Evolutionary conservation across 2,113 vertebrate species (phyloP), one percentile per base, ranked within the genome.

Genomic region (Paralichthys olivaceus): DNA sequence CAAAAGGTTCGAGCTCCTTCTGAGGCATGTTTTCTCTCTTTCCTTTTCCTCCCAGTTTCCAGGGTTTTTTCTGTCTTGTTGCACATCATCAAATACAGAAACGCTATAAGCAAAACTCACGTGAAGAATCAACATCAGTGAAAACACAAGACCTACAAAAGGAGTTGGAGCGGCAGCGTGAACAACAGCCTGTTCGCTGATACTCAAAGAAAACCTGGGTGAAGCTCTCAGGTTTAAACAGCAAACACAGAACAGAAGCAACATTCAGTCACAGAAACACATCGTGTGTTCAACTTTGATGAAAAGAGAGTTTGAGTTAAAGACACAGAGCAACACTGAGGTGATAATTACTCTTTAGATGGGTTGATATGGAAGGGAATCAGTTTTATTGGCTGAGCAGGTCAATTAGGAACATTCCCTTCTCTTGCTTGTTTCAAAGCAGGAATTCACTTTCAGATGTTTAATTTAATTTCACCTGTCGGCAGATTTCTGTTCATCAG

Each of bases 131-230:
- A 61, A 19, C 66, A 66, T 69, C 53, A 70, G 0, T 79, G 23
- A 67, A 69, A 77, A 63, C 43, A 65, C 56, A 73, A 67, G 51
- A 43, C 25, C 43, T 5, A 7, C 43, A 59, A 26, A 23, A 22
- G 19, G 47, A 61, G 37, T 29, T 20, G 29, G 19, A 34, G n/a
- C n/a, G n/a, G n/a, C n/a, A 6, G 32, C 2, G 0, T 40, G 12
- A 67, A 34, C 40, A 61, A 51, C n/a, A n/a, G 17, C 61, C 26
- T 74, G 56, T 70, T 72, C 73, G 60, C 22, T 62, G 61, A 79
- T 70, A 69, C 49, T 66, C 19, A 3, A n/a, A 51, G 29, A 59
- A 22, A 60, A 43, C 47, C 56, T 69, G 69, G 23, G 28, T 80
- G 49, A 43, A 58, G 28, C 47, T 71, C 25, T 76, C 79, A 29